phyloP scores from a whole-genome alignment of 1,140 invertebrate genomes.

The Zaprionus nigranus region DNA sequence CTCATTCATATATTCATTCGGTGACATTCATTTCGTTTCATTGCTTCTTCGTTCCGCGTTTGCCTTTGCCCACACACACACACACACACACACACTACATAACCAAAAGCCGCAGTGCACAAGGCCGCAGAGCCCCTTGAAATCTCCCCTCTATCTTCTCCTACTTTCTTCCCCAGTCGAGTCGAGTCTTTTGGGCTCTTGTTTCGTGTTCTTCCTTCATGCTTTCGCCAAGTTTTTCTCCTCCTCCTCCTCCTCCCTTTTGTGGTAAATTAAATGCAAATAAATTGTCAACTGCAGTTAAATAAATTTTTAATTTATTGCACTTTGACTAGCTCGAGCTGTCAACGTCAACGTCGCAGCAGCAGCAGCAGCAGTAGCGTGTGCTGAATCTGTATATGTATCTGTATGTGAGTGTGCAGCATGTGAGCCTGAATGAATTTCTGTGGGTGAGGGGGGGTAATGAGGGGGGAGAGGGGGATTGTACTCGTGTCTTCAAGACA shows the following conservation, averaged over 20 bases:
- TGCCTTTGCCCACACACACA: neutral
- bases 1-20: constrained; percentile 54
- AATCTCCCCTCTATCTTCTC: neutral
- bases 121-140: constrained; percentile 34
- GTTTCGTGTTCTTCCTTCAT: constrained; percentile 21
- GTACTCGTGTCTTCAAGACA: constrained; percentile 5
- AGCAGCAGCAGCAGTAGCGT: neutral
- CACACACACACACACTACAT: constrained; percentile 7
- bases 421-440: constrained; percentile 15
- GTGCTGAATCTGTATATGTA: neutral
- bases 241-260: constrained; percentile 30
- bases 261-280: constrained; percentile 81
- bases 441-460: neutral
- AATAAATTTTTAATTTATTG: constrained; percentile 81
- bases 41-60: constrained; percentile 36
- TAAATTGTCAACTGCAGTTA: constrained; percentile 81
- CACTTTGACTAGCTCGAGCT: constrained; percentile 58
- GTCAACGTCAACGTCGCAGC: constrained; percentile 7
- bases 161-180: neutral
- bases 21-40: constrained; percentile 81
- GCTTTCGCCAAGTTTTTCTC: constrained; percentile 1
- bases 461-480: neutral
- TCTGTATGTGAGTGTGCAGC: constrained; percentile 11
- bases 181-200: constrained; percentile 37
- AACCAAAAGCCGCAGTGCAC: constrained; percentile 45